Base-by-base conservation (phyloP, 2,113 vertebrate species). In the Mirounga angustirostris region DNA sequence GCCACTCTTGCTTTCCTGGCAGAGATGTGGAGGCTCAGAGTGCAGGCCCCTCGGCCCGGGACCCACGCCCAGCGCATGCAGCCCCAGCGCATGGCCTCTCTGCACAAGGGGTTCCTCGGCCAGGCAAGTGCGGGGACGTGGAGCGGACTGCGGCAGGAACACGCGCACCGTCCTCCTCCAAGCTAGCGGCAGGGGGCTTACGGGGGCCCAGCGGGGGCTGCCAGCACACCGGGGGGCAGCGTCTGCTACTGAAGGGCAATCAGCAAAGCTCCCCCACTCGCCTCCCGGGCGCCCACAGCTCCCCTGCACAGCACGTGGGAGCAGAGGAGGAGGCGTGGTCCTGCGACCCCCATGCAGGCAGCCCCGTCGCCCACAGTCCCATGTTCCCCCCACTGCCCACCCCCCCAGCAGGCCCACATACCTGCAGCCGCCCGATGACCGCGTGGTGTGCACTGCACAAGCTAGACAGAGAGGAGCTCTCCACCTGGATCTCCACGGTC, bases 371-470 rank as follows among this genome's bases (percentile, higher is more conserved):
- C 13, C 1, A 4, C 14, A 2, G 78, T 5, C 65, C 69, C 28
- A 18, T 4, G 2, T 19, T 52, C 78, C 40, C 2, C 3, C 14
- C 65, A 12, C 58, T 9, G 5, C 8, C 4, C 16, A 7, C 5
- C 12, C 15, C 76, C 54, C 19, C 1, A 3, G 30, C 1, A 2
- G 1, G 30, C 22, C 14, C 21, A 1, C 3, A 0, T 98, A 99
- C 99, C 99, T 99, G 99, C 46, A 99, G 93, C 33, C 99, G 99
- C 7, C 98, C 54, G 87, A 99, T 63, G 50, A 99, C 95, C 0
- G 99, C 99, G 1, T 99, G 99, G 96, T 99, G 99, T 40, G 98
- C 98, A 93, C 99, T 98, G 98, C 99, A 99, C 98, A 99, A 96
- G 19, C 99, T 98, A 0, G 99, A 98, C 96, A 99, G 80, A 2